Evolutionary conservation across 2,888 invertebrate species (phyloP).

Genomic region (Carcina quercana): DNA sequence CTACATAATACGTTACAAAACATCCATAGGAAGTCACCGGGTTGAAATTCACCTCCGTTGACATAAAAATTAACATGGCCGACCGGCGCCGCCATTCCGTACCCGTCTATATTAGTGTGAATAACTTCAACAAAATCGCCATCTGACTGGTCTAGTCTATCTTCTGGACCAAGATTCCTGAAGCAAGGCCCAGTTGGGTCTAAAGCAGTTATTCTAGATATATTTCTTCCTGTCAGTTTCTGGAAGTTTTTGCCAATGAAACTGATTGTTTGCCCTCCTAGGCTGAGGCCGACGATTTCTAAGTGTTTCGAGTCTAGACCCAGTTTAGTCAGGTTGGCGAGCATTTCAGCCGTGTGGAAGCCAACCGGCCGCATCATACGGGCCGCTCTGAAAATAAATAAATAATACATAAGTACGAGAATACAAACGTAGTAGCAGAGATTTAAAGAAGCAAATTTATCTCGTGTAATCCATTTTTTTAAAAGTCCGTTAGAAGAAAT

Average conservation of each 20-base stretch:
- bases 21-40: slow-evolving; percentile 29
- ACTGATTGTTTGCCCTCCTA: slow-evolving; percentile 49
- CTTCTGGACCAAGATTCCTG: slow-evolving; percentile 40
- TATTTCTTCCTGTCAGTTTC: slow-evolving; percentile 33
- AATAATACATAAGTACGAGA: too few species aligned
- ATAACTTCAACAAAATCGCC: slow-evolving; percentile 50
- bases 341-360: slow-evolving; percentile 42
- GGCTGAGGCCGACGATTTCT: slow-evolving; percentile 44
- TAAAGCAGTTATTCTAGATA: slow-evolving; percentile 34
- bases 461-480: too few species aligned
- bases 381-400: slow-evolving; percentile 35
- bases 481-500: too few species aligned
- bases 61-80: slow-evolving; percentile 55
- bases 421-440: too few species aligned
- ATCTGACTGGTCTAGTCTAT: slow-evolving; percentile 41
- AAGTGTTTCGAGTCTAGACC: slow-evolving; percentile 45
- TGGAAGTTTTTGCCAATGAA: slow-evolving; percentile 46
- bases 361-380: slow-evolving; percentile 38
- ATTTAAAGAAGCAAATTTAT: too few species aligned
- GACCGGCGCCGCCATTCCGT: slow-evolving; percentile 46
- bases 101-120: slow-evolving; percentile 47
- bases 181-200: slow-evolving; percentile 58
- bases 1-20: slow-evolving; percentile 36
- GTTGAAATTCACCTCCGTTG: slow-evolving; percentile 52
- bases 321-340: slow-evolving; percentile 29